These are phyloP conservation scores for Anabas testudineus DNA, from an alignment of 2,797 vertebrate genomes.

Conservation along the genomic window DNA sequence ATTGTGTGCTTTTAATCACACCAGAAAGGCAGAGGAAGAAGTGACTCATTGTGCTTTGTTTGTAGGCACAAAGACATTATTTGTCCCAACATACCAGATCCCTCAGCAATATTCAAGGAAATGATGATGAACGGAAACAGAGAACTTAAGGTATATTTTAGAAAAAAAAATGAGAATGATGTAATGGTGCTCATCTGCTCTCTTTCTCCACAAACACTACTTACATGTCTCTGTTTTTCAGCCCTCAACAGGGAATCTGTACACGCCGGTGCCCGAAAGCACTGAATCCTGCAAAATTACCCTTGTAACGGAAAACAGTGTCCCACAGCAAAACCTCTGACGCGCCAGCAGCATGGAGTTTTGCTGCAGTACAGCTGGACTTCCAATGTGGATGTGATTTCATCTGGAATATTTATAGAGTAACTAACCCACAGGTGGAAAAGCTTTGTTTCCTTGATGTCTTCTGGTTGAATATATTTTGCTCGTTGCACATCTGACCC, in stretches of 20 bases:
- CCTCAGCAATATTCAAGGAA: conserved; percentile 67
- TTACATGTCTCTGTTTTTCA: conserved; percentile 25
- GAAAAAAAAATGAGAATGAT: background rate
- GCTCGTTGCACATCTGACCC: background rate
- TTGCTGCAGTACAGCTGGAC: conserved; percentile 1
- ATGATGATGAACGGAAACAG: conserved; percentile 63
- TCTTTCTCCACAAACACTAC: background rate
- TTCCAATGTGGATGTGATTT: background rate
- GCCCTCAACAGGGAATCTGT: background rate
- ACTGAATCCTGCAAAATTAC: conserved; percentile 26
- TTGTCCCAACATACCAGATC: conserved; percentile 65
- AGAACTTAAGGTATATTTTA: conserved; percentile 48
- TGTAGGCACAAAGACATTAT: conserved; percentile 60
- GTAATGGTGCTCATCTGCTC: background rate
- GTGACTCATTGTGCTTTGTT: background rate
- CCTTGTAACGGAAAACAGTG: accelerated
- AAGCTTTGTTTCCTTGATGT: background rate
- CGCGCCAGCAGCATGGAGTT: too few relatives aligned
- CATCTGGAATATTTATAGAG: conserved; percentile 1
- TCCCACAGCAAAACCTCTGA: background rate
- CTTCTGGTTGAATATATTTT: background rate
- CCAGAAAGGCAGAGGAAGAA: background rate
- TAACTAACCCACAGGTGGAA: background rate
- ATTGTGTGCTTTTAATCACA: background rate
- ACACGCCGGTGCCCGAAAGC: conserved; percentile 25